Base-by-base conservation (phyloP, 2,797 vertebrate species). In the Sparidentex hasta region DNA sequence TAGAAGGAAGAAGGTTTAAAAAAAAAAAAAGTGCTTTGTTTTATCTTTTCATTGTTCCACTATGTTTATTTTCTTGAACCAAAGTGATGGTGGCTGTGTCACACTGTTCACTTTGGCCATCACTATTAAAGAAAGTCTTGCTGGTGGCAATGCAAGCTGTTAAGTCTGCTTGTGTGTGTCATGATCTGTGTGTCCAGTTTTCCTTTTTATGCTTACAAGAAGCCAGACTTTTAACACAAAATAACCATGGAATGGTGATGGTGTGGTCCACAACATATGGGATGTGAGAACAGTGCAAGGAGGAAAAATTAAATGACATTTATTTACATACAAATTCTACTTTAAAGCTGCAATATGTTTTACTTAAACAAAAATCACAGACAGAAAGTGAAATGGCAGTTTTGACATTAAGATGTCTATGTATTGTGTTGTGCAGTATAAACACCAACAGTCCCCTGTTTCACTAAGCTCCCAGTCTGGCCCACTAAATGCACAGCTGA, bases 91-190 rank as follows among this genome's bases (percentile, higher is more conserved):
- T 95, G 95, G 94, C 95, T 93, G 94, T 93, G 92, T 95, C 94
- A 86, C 88, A 79, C 82, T 41, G 83, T 90, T 95, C 87, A 93
- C 91, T 92, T 94, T 93, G 95, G 93, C 95, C 95, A 94, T 96
- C 94, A 95, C 93, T 96, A 97, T 97, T 97, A 98, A 98, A 95
- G 94, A 95, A 96, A 85, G 96, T 97, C 94, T 97, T 96, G 95
- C 96, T 94, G 96, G 96, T 92, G 92, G 89, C 94, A 90, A 81
- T 80, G 76, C 82, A 82, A 89, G 79, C 65, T 66, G 71, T 87
- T 87, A 38, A 74, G 43, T 80, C 6, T 78, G 47, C 3, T 27
- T 79, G 62, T 76, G 1, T 1, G 48, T 29, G 18, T 83, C 48
- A 9, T 66, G 18, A 65, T 72, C 66, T 76, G 33, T 81, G 25